A percentile compares a stretch with the other conserved stretches of the same genome.
phyloP scores from a whole-genome alignment of 2,113 vertebrate genomes.

The Neotoma lepida region DNA sequence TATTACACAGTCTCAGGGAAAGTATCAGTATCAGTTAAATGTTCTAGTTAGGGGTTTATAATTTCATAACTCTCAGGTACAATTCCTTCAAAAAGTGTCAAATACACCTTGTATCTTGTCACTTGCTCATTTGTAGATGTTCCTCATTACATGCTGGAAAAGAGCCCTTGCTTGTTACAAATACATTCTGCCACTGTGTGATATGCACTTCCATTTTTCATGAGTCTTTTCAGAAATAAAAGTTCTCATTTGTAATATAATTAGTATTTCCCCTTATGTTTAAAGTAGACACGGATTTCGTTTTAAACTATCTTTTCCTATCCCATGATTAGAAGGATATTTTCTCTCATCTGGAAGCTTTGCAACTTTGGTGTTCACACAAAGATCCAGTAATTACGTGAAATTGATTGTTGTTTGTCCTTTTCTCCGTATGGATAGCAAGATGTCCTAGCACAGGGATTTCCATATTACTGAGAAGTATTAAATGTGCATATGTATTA shows the following conservation, averaged over 20 bases:
- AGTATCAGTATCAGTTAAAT: slow-evolving; percentile 48
- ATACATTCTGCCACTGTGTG: slow-evolving; percentile 1
- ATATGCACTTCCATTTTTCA: slow-evolving; percentile 32
- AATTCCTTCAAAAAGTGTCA: slow-evolving; percentile 51
- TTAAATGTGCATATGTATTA: not conserved
- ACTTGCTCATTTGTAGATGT: slow-evolving; percentile 40
- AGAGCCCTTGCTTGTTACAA: slow-evolving; percentile 36
- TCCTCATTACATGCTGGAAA: slow-evolving; percentile 61
- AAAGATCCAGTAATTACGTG: not conserved
- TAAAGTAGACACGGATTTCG: not conserved
- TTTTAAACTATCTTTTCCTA: not conserved
- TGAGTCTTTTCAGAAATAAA: slow-evolving; percentile 20
- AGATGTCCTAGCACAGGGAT: not conserved
- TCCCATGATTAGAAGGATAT: not conserved
- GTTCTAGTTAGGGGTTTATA: slow-evolving; percentile 19
- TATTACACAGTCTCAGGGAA: slow-evolving; percentile 1
- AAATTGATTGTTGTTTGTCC: slow-evolving; percentile 19
- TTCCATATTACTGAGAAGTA: slow-evolving; percentile 3
- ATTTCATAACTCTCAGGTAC: slow-evolving; percentile 24
- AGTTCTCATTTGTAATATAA: slow-evolving; percentile 20
- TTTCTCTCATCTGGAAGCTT: slow-evolving; percentile 27
- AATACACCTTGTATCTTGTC: slow-evolving; percentile 48
- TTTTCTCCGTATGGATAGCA: not conserved
- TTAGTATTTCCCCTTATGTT: slow-evolving; percentile 35
- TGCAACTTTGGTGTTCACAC: not conserved